These are phyloP conservation scores for Tribolium madens DNA, from an alignment of 1,140 invertebrate genomes.

Conservation along the genomic window DNA sequence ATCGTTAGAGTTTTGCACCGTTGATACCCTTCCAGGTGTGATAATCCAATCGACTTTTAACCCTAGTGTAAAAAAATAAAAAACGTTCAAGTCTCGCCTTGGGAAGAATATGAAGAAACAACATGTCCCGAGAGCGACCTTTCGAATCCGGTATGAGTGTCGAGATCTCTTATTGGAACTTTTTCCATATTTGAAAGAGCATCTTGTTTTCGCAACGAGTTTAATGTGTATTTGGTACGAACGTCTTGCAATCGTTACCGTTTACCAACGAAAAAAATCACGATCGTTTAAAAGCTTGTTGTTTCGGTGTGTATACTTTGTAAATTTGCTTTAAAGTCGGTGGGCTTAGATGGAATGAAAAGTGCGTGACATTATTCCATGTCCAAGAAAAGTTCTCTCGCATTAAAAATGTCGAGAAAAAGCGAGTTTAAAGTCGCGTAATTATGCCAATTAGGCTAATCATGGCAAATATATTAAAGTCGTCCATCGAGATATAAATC, in stretches of 20 bases:
- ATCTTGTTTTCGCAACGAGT: background rate
- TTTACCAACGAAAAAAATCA: constrained; percentile 1
- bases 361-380: constrained; percentile 32
- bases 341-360: constrained; percentile 4
- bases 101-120: background rate
- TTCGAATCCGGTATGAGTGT: background rate
- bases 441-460: constrained; percentile 60
- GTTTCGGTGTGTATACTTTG: constrained; percentile 11
- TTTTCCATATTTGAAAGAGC: constrained; percentile 3
- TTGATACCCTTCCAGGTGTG: background rate
- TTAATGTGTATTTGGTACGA: background rate
- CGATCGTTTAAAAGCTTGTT: constrained; percentile 4
- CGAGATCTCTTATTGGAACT: background rate
- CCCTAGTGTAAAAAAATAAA: background rate
- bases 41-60: background rate
- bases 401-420: constrained; percentile 32
- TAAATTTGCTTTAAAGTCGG: background rate
- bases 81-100: background rate
- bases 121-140: background rate
- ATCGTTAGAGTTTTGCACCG: background rate
- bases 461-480: constrained; percentile 59
- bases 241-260: background rate
- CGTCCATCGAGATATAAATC: constrained; percentile 60
- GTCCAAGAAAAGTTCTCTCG: constrained; percentile 11
- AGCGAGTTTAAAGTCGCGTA: constrained; percentile 51